Evolutionary conservation across 2,797 vertebrate species (phyloP).

Genomic region (Craterocephalus amniculus): DNA sequence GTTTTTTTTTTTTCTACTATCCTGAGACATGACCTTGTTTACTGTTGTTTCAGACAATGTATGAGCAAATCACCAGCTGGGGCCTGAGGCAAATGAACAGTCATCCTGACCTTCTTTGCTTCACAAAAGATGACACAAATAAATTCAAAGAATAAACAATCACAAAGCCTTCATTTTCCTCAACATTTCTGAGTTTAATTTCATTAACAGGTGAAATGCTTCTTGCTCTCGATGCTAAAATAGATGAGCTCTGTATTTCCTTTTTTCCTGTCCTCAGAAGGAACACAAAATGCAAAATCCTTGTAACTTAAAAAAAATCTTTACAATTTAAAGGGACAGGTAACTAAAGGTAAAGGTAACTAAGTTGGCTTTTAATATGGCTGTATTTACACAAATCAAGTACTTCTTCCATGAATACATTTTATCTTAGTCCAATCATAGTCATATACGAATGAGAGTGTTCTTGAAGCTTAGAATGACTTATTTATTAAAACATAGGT

Average conservation of each 20-base stretch:
- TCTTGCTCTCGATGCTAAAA: neutral
- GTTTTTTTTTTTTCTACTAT: too few relatives aligned
- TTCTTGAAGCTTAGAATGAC: too few relatives aligned
- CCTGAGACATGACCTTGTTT: too few relatives aligned
- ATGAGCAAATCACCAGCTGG: neutral
- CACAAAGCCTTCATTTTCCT: neutral
- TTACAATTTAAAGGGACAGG: too few relatives aligned
- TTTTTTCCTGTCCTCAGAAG: neutral
- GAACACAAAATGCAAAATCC: neutral
- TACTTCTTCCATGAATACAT: too few relatives aligned
- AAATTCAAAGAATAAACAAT: neutral
- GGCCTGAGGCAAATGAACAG: neutral
- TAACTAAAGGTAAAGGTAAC: too few relatives aligned
- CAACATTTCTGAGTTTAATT: neutral
- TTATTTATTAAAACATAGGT: too few relatives aligned
- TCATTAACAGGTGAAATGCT: neutral
- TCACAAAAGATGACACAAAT: neutral
- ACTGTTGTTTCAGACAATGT: neutral
- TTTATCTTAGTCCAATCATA: too few relatives aligned
- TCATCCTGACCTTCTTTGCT: neutral
- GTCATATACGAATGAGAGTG: too few relatives aligned
- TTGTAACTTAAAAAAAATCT: too few relatives aligned
- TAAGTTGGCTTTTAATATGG: too few relatives aligned
- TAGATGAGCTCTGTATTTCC: neutral
- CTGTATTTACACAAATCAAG: too few relatives aligned